These are phyloP conservation scores for Probosciger aterrimus DNA, from an alignment of 2,113 vertebrate genomes.

Conservation along the genomic window DNA sequence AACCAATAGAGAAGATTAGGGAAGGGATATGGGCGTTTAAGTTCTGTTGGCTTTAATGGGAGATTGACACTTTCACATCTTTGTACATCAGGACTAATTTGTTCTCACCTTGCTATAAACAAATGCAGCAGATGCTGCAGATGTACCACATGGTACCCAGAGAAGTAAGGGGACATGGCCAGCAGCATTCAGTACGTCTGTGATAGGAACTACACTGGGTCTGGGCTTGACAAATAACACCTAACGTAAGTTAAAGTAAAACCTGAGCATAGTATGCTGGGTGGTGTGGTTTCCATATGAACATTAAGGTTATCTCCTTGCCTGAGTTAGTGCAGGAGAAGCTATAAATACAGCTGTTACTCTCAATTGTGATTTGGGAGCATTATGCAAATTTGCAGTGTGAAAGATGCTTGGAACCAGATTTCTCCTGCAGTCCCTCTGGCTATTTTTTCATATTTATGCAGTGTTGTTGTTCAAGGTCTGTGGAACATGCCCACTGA, in stretches of 20 bases:
- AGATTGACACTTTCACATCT: background rate
- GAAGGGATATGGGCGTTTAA: background rate
- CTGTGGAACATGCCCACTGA: background rate
- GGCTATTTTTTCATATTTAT: background rate
- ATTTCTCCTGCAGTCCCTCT: background rate
- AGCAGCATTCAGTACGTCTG: background rate
- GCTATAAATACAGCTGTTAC: background rate
- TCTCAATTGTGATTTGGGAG: background rate
- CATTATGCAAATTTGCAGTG: background rate
- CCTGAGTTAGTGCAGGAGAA: background rate
- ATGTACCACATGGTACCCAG: rapidly evolving
- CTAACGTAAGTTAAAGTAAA: background rate
- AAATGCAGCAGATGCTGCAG: background rate
- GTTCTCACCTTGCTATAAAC: background rate
- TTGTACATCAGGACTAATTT: background rate
- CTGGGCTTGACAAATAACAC: background rate
- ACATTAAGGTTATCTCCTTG: background rate
- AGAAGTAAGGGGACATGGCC: background rate
- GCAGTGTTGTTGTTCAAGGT: background rate
- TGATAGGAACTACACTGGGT: background rate
- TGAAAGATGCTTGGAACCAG: background rate
- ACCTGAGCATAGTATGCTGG: background rate
- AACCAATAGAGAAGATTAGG: background rate
- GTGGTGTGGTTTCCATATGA: background rate
- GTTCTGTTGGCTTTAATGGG: background rate